Evolutionary conservation across 1,140 invertebrate species (phyloP), one percentile per base, ranked within the genome.

Genomic region (Leptinotarsa undecemlineata): DNA sequence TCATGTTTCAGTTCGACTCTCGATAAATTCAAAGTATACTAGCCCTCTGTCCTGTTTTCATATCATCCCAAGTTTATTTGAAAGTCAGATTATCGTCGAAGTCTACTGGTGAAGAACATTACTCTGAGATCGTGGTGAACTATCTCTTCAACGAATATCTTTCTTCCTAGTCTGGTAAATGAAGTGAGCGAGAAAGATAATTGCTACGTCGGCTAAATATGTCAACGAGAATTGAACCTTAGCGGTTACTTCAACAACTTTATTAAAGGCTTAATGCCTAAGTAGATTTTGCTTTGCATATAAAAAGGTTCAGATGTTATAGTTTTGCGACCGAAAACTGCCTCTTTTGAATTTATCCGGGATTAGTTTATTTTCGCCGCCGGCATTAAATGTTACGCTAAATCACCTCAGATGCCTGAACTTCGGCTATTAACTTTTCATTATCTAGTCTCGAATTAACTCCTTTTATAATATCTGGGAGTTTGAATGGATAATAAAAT

Each of bases 271-370:
- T 72, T 75, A 77, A 75, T 75, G 76, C 73, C 68, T 75, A 75
- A 77, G 71, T 75, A 75, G 73, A 75, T 77, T 77, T 77, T 75
- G 67, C 47, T 77, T 75, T 77, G 76, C 76, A 77, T 77, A 75
- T 75, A 77, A 77, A 77, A 75, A 75, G 76, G 68, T 72, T 77
- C 69, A 73, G 72, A 75, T 64, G 62, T 66, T 72, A 75, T 75
- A 72, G 70, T 77, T 71, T 14, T 51, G 48, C 63, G 19, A 57
- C 42, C 69, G 71, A 72, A 75, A 5, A 77, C 69, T 11, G 21
- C 48, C 69, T 61, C 21, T 61, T 71, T 71, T n/a, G 73, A 74
- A 77, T 74, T 77, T 77, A 73, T 76, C 64, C 19, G 48, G 70
- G 72, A 57, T 48, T 42, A 71, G 74, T 72, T 75, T 48, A 63